phyloP scores from a whole-genome alignment of 2,797 vertebrate genomes.

The Clarias fuscus region DNA sequence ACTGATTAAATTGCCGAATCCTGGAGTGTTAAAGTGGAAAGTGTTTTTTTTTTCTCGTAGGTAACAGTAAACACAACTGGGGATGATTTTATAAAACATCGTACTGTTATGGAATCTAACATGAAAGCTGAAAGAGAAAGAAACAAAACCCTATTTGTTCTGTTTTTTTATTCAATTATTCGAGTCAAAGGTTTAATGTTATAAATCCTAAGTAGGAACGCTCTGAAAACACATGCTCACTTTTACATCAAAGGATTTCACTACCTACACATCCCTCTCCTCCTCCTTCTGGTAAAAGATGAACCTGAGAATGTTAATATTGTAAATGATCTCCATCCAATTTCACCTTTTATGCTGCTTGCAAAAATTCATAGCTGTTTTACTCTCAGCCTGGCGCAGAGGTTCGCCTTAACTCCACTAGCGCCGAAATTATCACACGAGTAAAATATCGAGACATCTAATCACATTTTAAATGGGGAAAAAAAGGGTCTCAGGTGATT shows the following conservation, averaged over 20 bases:
- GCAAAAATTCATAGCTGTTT: constrained; percentile 9
- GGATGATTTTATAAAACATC: constrained; percentile 5
- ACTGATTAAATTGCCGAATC: constrained; percentile 68
- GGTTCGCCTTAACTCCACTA: background rate
- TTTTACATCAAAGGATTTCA: constrained; percentile 20
- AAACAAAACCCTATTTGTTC: constrained; percentile 5
- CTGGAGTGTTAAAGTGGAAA: constrained; percentile 57
- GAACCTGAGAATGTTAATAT: constrained; percentile 30
- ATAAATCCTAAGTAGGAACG: background rate
- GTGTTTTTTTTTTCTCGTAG: background rate
- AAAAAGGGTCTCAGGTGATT: background rate
- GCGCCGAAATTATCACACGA: background rate
- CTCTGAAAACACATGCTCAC: background rate
- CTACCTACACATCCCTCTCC: background rate
- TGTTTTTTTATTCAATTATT: constrained; percentile 9
- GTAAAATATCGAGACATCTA: constrained; percentile 11
- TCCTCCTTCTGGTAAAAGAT: constrained; percentile 6
- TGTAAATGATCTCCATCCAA: constrained; percentile 14
- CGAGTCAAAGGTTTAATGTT: constrained; percentile 45
- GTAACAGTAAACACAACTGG: constrained; percentile 20
- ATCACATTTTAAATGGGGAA: background rate
- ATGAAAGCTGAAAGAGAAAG: background rate
- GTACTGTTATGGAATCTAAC: constrained; percentile 11
- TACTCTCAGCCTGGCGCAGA: background rate
- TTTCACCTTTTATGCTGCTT: constrained; percentile 6